Conservation (phyloP, 2,113 vertebrate species). For the Nothobranchius furzeri region DNA sequence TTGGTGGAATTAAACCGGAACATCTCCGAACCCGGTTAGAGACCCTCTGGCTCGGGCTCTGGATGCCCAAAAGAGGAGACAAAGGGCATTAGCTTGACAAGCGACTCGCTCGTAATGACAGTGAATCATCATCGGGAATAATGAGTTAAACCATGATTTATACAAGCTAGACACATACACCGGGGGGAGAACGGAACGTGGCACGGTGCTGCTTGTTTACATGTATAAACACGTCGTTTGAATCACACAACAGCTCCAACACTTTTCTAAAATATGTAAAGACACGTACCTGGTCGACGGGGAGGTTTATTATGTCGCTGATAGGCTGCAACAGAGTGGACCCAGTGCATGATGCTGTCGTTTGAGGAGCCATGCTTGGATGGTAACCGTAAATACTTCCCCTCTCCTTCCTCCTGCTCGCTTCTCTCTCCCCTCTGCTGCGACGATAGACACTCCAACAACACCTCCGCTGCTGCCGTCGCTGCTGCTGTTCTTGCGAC, state of each 20-base stretch:
- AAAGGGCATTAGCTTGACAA: constrained; percentile 33
- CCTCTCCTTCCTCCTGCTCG: constrained; percentile 31
- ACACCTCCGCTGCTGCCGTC: constrained; percentile 13
- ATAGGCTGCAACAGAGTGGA: constrained; percentile 92
- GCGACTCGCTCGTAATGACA: constrained; percentile 7
- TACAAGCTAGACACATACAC: constrained; percentile 4
- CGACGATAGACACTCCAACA: constrained; percentile 24
- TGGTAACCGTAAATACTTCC: constrained; percentile 49
- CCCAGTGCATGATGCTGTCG: constrained; percentile 86
- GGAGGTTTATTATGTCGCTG: constrained; percentile 90
- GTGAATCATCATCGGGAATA: constrained; percentile 22
- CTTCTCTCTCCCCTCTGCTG: constrained; percentile 35
- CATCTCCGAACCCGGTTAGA: constrained; percentile 2
- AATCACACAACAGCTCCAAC: neutral
- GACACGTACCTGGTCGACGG: constrained; percentile 90
- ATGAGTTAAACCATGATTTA: constrained; percentile 23
- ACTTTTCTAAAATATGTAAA: neutral
- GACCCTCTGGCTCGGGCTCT: constrained; percentile 19
- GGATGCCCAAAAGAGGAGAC: constrained; percentile 24
- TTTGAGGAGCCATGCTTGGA: constrained; percentile 85
- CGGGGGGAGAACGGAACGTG: constrained; percentile 8
- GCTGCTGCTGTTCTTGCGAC: constrained; percentile 58
- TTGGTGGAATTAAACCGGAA: neutral
- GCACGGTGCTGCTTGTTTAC: neutral
- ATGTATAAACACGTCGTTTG: neutral